Evolutionary conservation across 2,113 vertebrate species (phyloP).

Genomic region (Sarotherodon lohbergeri): DNA sequence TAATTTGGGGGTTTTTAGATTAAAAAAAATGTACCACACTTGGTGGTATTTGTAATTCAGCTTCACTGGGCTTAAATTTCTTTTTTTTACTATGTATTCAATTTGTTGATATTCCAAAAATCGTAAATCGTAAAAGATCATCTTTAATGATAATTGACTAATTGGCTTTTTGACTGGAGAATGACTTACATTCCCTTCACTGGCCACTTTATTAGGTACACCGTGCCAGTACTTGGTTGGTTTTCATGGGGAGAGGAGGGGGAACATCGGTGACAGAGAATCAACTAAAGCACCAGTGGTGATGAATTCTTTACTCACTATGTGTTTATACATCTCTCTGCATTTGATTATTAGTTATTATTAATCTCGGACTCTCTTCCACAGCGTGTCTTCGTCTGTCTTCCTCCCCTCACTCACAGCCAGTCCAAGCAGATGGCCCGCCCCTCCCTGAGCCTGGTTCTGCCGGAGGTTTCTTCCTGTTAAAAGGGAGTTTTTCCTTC

Average conservation of each 20-base stretch:
- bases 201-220: background rate
- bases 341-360: background rate
- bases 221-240: background rate
- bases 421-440: background rate
- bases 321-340: background rate
- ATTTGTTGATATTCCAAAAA: no score
- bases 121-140: background rate
- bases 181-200: background rate
- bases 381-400: background rate
- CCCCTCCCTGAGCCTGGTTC: background rate
- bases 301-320: background rate
- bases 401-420: background rate
- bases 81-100: no score
- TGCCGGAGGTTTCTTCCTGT: rapidly evolving
- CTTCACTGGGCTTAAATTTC: no score
- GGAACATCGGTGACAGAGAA: rapidly evolving
- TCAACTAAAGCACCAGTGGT: background rate
- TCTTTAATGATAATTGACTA: rapidly evolving
- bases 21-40: no score
- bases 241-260: background rate
- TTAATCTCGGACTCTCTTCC: background rate
- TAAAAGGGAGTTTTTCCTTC: background rate
- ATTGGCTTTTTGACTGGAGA: background rate
- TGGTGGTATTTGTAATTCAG: no score
- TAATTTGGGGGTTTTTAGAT: no score